A percentile compares a stretch with the other conserved stretches of the same genome.
Evolutionary conservation across 2,797 vertebrate species (phyloP).

Genomic region (Clamator glandarius): DNA sequence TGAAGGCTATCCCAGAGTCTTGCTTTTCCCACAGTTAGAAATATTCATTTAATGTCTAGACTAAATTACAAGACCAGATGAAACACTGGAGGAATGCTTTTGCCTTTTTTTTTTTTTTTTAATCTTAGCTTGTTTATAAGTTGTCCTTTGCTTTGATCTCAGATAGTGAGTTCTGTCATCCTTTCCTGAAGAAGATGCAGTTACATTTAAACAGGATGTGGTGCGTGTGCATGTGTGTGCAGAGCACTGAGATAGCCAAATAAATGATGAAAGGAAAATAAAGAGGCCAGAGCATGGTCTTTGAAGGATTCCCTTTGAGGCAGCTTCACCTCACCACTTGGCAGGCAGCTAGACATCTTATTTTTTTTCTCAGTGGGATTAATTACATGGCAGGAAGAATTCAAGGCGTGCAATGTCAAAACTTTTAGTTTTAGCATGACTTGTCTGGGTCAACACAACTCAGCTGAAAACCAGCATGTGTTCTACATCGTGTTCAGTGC

Average conservation of each 20-base stretch:
- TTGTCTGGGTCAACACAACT: not conserved
- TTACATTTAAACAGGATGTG: not conserved
- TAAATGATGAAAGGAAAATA: conserved; percentile 1
- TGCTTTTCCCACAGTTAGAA: no score
- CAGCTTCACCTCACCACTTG: not conserved
- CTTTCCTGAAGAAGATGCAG: not conserved
- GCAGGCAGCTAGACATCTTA: not conserved
- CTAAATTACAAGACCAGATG: no score
- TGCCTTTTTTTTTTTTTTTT: no score
- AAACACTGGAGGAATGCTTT: no score
- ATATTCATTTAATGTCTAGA: no score
- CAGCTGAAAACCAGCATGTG: not conserved
- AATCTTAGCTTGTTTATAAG: not conserved
- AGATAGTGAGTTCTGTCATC: not conserved
- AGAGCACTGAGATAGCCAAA: not conserved
- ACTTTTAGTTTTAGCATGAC: not conserved
- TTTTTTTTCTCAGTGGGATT: not conserved
- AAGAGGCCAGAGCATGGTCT: not conserved
- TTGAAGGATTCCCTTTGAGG: conserved; percentile 19
- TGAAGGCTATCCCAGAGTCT: no score
- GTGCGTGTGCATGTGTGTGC: fast-evolving
- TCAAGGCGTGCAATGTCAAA: not conserved
- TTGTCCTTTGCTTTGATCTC: not conserved
- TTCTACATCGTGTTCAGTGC: not conserved
- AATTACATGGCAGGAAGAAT: not conserved